These are phyloP conservation scores for Girardia tigrina DNA, from an alignment of 2,888 invertebrate species.

Conservation along the genomic window DNA sequence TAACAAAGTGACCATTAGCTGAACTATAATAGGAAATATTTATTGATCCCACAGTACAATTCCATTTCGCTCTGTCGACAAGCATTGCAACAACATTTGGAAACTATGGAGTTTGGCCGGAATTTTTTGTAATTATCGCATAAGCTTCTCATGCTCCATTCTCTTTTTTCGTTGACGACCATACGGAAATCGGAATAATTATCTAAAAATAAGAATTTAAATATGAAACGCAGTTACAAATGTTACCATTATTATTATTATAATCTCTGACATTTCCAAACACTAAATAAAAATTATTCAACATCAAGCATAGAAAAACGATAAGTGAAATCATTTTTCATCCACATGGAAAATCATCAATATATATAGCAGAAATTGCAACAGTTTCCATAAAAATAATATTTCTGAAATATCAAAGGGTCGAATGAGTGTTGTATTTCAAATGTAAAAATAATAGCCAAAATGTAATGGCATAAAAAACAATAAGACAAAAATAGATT, in stretches of 20 bases:
- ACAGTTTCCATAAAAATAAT: background rate
- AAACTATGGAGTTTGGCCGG: background rate
- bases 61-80: background rate
- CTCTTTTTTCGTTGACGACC: background rate
- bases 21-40: background rate
- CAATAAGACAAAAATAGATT: no score
- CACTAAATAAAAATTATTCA: background rate
- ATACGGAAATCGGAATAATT: background rate
- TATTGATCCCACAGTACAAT: background rate
- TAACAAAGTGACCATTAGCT: no score
- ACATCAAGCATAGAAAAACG: background rate
- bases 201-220: background rate
- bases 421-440: background rate
- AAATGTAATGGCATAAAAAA: background rate
- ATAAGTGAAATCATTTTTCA: background rate
- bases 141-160: background rate
- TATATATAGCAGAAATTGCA: background rate
- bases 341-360: background rate
- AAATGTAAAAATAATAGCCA: background rate
- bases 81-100: constrained; percentile 6
- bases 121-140: constrained; percentile 19
- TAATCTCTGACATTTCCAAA: background rate
- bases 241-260: background rate
- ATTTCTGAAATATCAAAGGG: background rate
- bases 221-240: background rate